Conservation (phyloP, 2,888 invertebrate genomes). For the Electrophaes corylata region DNA sequence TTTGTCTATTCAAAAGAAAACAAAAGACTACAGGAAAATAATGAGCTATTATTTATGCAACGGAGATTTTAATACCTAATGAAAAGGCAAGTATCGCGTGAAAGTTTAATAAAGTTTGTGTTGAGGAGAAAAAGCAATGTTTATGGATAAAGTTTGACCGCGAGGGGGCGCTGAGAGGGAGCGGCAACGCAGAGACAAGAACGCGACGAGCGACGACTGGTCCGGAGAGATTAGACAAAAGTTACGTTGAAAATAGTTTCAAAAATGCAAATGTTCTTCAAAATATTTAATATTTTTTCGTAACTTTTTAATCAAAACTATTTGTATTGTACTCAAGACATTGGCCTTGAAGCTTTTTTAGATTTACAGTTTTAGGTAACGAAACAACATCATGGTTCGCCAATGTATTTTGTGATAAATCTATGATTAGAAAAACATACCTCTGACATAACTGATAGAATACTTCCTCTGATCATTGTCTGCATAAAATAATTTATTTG, state of each 20-base stretch:
- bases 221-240: slow-evolving; percentile 22
- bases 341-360: too few species aligned
- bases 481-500: too few species aligned
- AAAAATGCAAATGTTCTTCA: not conserved
- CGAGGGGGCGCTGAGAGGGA: slow-evolving; percentile 32
- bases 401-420: too few species aligned
- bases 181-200: slow-evolving; percentile 17
- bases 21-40: slow-evolving; percentile 39
- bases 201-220: slow-evolving; percentile 15
- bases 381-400: too few species aligned
- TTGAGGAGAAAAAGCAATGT: slow-evolving; percentile 45
- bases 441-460: too few species aligned
- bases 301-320: too few species aligned
- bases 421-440: too few species aligned
- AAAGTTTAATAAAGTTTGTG: slow-evolving; percentile 54
- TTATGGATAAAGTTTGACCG: slow-evolving; percentile 52
- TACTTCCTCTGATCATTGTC: too few species aligned
- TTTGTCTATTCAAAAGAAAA: slow-evolving; percentile 34
- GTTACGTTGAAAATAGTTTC: slow-evolving; percentile 1
- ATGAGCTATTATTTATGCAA: slow-evolving; percentile 49
- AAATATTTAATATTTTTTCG: not conserved
- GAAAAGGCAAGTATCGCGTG: slow-evolving; percentile 46
- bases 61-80: slow-evolving; percentile 50
- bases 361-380: too few species aligned
- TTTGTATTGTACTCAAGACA: too few species aligned